Evolutionary conservation across 2,113 vertebrate species (phyloP).

Genomic region (Actinemys pallida): DNA sequence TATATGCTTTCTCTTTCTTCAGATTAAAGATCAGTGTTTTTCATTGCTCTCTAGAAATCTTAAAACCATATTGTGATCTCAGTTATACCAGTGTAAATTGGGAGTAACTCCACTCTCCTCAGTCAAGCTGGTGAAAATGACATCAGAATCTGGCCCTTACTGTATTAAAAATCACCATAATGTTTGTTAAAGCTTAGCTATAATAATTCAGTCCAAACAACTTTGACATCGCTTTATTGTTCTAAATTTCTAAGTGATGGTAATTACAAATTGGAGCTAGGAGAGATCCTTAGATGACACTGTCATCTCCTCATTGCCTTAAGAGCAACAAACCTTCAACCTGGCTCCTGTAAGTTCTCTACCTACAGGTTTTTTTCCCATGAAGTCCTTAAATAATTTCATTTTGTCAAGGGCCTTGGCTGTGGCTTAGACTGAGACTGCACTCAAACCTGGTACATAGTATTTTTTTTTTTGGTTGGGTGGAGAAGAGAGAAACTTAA

Average conservation of each 20-base stretch:
- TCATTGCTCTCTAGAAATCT: not conserved
- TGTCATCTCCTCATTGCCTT: conserved; percentile 38
- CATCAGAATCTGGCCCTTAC: not conserved
- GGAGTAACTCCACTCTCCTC: not conserved
- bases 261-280: conserved; percentile 49
- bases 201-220: conserved; percentile 13
- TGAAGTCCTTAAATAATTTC: conserved; percentile 60
- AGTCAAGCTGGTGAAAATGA: not conserved
- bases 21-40: not conserved
- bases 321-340: conserved; percentile 56
- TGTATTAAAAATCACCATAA: not conserved
- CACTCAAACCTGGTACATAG: conserved; percentile 18
- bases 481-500: not conserved
- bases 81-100: not conserved
- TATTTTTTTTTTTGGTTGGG: conserved; percentile 53
- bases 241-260: conserved; percentile 21
- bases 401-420: conserved; percentile 64
- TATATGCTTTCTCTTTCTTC: not conserved
- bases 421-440: conserved; percentile 38
- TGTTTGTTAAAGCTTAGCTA: conserved; percentile 10
- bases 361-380: conserved; percentile 61
- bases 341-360: conserved; percentile 49
- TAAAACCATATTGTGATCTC: not conserved
- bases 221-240: conserved; percentile 7
- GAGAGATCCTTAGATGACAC: conserved; percentile 22